phyloP scores from a whole-genome alignment of 2,113 vertebrate species.

The Echinops telfairi region DNA sequence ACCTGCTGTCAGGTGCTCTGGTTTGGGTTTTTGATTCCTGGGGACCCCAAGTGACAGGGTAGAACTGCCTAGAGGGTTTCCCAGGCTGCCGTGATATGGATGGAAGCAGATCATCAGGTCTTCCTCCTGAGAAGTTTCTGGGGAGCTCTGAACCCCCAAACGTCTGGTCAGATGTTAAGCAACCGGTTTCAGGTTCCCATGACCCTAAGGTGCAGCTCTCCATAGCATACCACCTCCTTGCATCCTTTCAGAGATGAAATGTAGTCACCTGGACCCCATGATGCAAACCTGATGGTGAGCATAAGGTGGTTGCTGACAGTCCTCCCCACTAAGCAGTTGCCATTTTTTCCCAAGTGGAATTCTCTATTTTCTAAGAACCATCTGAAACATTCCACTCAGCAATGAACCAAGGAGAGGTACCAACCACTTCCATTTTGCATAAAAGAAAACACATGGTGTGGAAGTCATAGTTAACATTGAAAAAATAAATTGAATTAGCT shows the following conservation, averaged over 20 bases:
- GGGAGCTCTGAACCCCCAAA: neutral
- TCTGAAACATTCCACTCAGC: neutral
- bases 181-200: neutral
- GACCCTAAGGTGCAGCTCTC: neutral
- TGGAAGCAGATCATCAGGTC: neutral
- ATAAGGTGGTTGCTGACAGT: fast-evolving
- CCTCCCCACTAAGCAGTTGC: fast-evolving
- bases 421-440: conserved; percentile 17
- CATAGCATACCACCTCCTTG: fast-evolving
- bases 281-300: fast-evolving
- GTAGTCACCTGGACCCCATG: fast-evolving
- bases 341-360: fast-evolving
- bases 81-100: neutral
- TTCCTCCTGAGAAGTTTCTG: neutral
- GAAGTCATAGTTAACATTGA: neutral
- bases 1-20: neutral
- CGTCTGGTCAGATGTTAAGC: neutral
- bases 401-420: neutral
- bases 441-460: neutral
- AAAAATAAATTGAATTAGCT: neutral
- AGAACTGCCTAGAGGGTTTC: neutral
- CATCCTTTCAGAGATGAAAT: neutral
- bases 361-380: neutral
- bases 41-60: neutral
- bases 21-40: neutral